phyloP scores from a whole-genome alignment of 2,888 invertebrate species.

The Chrysolina americana region DNA sequence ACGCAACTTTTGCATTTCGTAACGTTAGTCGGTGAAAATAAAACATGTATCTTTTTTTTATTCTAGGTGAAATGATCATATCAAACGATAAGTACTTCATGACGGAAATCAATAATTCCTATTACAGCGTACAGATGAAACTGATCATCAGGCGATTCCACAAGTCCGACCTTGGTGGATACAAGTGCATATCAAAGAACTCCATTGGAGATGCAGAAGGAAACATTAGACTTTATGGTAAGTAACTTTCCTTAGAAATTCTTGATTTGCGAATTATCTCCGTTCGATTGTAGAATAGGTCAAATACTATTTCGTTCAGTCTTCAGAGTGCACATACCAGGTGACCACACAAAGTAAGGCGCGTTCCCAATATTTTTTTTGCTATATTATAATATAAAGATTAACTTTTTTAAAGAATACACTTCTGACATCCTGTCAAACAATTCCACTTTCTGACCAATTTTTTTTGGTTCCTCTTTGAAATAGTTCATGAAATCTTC shows the following conservation, averaged over 20 bases:
- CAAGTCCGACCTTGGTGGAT: slow-evolving; percentile 85
- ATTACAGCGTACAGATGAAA: slow-evolving; percentile 89
- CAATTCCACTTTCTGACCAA: no score
- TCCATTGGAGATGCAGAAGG: slow-evolving; percentile 93
- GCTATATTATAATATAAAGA: no score
- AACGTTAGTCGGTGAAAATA: no score
- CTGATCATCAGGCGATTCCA: slow-evolving; percentile 83
- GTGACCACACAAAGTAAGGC: no score
- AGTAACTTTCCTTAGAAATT: slow-evolving; percentile 65
- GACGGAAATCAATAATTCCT: slow-evolving; percentile 84
- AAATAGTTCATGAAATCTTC: neutral
- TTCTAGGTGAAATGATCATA: slow-evolving; percentile 92
- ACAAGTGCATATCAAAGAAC: slow-evolving; percentile 94
- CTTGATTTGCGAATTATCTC: neutral
- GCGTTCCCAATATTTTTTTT: no score
- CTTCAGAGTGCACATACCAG: no score
- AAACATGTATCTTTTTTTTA: slow-evolving; percentile 33
- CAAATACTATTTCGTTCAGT: neutral
- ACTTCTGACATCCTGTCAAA: no score
- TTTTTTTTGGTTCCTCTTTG: no score
- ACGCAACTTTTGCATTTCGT: no score
- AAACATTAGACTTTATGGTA: slow-evolving; percentile 90
- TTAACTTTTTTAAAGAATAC: no score
- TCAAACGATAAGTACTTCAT: slow-evolving; percentile 88
- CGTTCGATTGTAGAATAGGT: neutral